Base-by-base conservation (phyloP, 2,797 vertebrate genomes). In the Acrossocheilus fasciatus region DNA sequence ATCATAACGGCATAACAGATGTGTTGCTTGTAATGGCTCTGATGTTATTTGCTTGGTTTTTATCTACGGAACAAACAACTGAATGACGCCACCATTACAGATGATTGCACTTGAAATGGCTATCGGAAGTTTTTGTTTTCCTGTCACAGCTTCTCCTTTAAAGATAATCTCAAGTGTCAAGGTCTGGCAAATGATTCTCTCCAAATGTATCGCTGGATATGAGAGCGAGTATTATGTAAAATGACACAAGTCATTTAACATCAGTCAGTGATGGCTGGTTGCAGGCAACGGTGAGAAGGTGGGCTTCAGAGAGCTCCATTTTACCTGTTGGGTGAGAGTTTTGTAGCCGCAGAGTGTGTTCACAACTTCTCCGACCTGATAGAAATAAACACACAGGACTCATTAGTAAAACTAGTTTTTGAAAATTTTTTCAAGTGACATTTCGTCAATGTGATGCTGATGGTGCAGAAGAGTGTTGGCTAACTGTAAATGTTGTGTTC, bases 281-380 rank as follows among this genome's bases (percentile, higher is more conserved):
- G 59, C 14, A 30, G 34, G 59, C 23, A 18, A 84, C 20, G 54
- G n/a, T 34, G 6, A 66, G 54, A 59, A 74, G 50, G 59, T 34
- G 47, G 66, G 23, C n/a, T 45, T 39, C 20, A 54, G 69, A 80
- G 59, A 87, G 20, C 17, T 69, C 4, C 17, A 82, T 80, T 68
- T 92, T 87, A 97, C 97, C 96, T 97, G 93, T 87, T 96, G 88
- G 14, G 91, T 83, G 1, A 97, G 94, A 0, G 97, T 95, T 91
- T 93, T 91, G 93, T 96, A 97, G 4, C 97, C 97, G 52, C 97
- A 98, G 0, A 97, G 91, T 4, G 96, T 97, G 94, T 98, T 98
- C 79, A 97, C 89, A 72, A 98, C 97, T 84, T 96, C 97, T 73
- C 96, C 96, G 0, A 93, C 92, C 97, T 98, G 94, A 0, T 1